Base-by-base conservation (phyloP, 2,797 vertebrate genomes). In the Cottoperca gobio region DNA sequence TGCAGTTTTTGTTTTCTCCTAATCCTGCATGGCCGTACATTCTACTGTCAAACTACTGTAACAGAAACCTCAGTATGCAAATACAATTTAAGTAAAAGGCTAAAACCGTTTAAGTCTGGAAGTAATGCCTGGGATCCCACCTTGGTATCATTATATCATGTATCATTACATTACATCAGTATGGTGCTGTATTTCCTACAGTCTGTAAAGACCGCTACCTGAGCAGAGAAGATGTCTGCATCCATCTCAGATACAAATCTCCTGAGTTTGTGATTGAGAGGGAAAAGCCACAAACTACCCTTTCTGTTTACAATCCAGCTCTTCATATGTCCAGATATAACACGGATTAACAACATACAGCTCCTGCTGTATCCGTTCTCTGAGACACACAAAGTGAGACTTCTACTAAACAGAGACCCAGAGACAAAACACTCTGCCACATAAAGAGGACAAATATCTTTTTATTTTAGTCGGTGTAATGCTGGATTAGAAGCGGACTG, bases 1-100 rank as follows among this genome's bases (percentile, higher is more conserved):
- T 76, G 46, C 50, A 68, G 55, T 75, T 50, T 71, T 60, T 52
- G 26, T 79, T 71, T 68, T n/a, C n/a, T 46, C 62, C 16, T 57
- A 60, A 84, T 74, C 50, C n/a, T 71, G 71, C 46, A 61, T 21
- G 21, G 50, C 64, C 61, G 10, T 70, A 46, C 60, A 67, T 66
- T 55, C n/a, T 71, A 24, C 49, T 28, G 21, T 70, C 46, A 59
- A 33, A 46, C 46, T 58, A 26, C 31, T 53, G n/a, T 33, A 54
- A 57, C 1, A 0, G 24, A 70, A 46, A 74, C 33, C 33, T 31
- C 21, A 6, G 8, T 21, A 50, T 57, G 43, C 19, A 21, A 49
- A 61, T 64, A 37, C 12, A 23, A 31, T 63, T 67, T 49, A 43
- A 33, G n/a, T 24, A 4, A 24, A 14, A 33, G 1, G 40, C 33